phyloP scores from a whole-genome alignment of 2,797 vertebrate genomes.

The Orientallactaga sibirica region DNA sequence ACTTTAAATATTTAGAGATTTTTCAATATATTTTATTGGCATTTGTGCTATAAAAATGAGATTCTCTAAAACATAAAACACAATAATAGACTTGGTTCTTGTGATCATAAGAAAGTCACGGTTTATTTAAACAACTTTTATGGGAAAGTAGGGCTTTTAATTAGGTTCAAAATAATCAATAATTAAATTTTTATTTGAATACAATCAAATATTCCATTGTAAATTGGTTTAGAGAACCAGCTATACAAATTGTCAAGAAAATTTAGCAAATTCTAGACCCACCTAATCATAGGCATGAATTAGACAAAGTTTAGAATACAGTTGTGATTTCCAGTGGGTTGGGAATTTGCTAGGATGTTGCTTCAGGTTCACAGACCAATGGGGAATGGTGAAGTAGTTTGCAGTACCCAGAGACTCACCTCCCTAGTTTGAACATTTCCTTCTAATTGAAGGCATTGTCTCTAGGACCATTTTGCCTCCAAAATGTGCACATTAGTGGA shows the following conservation, averaged over 20 bases:
- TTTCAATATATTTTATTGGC: slow-evolving; percentile 72
- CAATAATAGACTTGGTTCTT: neutral
- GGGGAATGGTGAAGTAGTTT: rapidly evolving
- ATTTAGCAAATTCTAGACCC: neutral
- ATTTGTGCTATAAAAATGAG: slow-evolving; percentile 78
- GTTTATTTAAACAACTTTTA: neutral
- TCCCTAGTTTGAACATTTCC: rapidly evolving
- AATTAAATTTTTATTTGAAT: slow-evolving; percentile 49
- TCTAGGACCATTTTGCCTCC: neutral
- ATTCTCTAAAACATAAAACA: slow-evolving; percentile 62
- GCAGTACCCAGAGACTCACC: rapidly evolving
- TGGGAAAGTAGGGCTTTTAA: slow-evolving; percentile 60
- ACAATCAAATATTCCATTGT: slow-evolving; percentile 65
- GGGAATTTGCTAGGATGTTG: neutral
- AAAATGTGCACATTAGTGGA: neutral
- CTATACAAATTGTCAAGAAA: neutral
- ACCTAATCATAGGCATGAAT: neutral
- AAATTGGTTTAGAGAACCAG: neutral
- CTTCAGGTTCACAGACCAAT: neutral
- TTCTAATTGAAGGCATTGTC: rapidly evolving
- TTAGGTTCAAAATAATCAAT: slow-evolving; percentile 62
- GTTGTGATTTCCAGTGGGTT: neutral
- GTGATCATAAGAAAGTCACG: neutral
- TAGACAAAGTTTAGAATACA: neutral
- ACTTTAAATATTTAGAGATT: slow-evolving; percentile 68